Evolutionary conservation across 1,140 invertebrate species (phyloP).

Genomic region (Drosophila nigromelanica): DNA sequence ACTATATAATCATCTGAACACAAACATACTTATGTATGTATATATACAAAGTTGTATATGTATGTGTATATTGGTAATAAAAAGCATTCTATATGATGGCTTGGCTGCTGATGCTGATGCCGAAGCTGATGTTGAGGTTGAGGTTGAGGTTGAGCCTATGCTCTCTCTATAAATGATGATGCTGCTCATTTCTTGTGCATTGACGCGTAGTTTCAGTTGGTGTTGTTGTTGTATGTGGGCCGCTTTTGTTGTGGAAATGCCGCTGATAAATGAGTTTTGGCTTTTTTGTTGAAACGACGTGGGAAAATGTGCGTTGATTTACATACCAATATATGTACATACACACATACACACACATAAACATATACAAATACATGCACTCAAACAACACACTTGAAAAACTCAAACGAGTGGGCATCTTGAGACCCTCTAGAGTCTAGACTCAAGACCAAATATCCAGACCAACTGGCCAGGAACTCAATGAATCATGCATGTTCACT

Average conservation of each 20-base stretch:
- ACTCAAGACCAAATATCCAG: neutral
- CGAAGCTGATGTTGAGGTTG: constrained; percentile 8
- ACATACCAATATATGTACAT: constrained; percentile 48
- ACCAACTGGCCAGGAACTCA: neutral
- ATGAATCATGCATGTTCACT: neutral
- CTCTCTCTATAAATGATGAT: constrained; percentile 69
- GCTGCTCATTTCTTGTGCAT: constrained; percentile 72
- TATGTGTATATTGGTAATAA: neutral
- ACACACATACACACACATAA: constrained; percentile 16
- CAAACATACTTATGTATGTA: neutral
- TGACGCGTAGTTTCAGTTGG: constrained; percentile 41
- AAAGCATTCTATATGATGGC: neutral
- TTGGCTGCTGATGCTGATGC: constrained; percentile 2
- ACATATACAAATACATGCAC: constrained; percentile 16
- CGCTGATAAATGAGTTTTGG: constrained; percentile 77
- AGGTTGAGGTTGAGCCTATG: constrained; percentile 37
- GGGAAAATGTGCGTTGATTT: constrained; percentile 74
- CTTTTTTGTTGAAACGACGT: constrained; percentile 71
- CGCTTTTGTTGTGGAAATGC: constrained; percentile 70
- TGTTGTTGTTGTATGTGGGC: constrained; percentile 57
- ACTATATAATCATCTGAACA: constrained; percentile 59
- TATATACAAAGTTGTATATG: constrained; percentile 11
- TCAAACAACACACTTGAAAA: constrained; percentile 26
- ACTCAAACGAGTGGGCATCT: constrained; percentile 38
- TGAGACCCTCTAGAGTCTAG: constrained; percentile 30